Evolutionary conservation across 2,888 invertebrate genomes (phyloP), one percentile per base, ranked within the genome.

Genomic region (Parnassius apollo): DNA sequence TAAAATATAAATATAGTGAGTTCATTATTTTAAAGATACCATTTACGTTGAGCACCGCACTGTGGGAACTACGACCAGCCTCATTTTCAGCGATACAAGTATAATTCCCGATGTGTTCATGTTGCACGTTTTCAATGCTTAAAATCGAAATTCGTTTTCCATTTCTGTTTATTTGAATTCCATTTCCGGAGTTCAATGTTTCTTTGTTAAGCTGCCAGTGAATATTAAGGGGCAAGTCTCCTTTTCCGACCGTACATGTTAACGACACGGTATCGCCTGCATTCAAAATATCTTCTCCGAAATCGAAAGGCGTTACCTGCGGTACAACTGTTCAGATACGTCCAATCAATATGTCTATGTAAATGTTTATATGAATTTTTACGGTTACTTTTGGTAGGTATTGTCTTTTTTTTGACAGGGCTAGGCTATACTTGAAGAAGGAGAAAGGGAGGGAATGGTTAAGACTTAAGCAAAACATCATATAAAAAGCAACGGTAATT

Each of bases 261-360:
- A 94, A 86, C 53, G 95, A 94, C 12, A 94, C 94, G 54, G 94
- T 93, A 77, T 96, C 96, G 65, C 95, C 95, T 66, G 95, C 95
- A 75, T 95, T 95, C 52, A 93, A 89, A 66, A 94, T 91, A 68
- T 95, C 94, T 73, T 95, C 95, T 62, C 96, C 96, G 79, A 96
- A 96, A 78, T 94, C 93, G 77, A 96, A 96, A 57, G 95, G 94
- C 65, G 95, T 94, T 73, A 97, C 95, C 93, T 96, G 96, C 66
- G 96, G 96, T 74, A 94, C 92, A 83, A 96, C 96, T 96, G 87
- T 53, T 65, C 65, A 58, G 63, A 66, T 52, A 46, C 45, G 45
- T 25, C 22, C 22, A 9, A 48, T 59, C 46, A 62, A 54, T 58
- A 22, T 10, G 18, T 57, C 35, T 2, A 22, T 11, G n/a, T 4